Base-by-base conservation (phyloP, 1,140 invertebrate genomes). In the Hypsibius dujardini region DNA sequence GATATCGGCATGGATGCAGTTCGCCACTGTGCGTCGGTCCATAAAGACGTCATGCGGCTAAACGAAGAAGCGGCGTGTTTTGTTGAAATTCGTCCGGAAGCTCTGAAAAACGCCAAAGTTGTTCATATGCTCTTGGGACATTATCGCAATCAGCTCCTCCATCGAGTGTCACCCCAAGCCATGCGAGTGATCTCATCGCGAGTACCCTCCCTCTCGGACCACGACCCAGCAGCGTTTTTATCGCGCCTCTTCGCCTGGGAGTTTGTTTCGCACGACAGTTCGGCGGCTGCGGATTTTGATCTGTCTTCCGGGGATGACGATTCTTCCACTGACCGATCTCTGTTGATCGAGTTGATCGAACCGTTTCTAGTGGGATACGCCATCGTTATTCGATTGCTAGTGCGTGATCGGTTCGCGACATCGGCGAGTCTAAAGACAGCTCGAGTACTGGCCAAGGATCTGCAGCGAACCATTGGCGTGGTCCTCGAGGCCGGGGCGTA, bases 351-450 rank as follows among this genome's bases (percentile, higher is more conserved):
- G 28, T 28, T 28, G 28, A 28, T 28, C 3, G 62, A 67, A 42
- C 62, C 62, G 12, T 67, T 67, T 42, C 62, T 67, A 42, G 42
- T 67, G 12, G 62, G 62, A 7, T 67, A 67, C 42, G 62, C 12
- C 7, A 67, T 67, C 3, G 12, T 67, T 67, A 12, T 67, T 12
- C 62, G 42, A 7, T 12, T 67, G 62, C 12, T 67, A 42, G 12
- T 15, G 45, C 12, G 62, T 45, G 42, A 45, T 67, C 3, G 3
- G 62, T 12, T 67, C 42, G 12, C 62, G 12, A 42, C 42, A 42
- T 42, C 3, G 42, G 7, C 62, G 12, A 7, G 3, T 67, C 45
- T 67, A 12, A 3, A 3, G 62, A 67, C 12, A 15, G 3, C 42
- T 7, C 12, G 42, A 45, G 62, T 15, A 45, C 45, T 67, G 62